A percentile compares a stretch with the other conserved stretches of the same genome.
Evolutionary conservation across 2,113 vertebrate genomes (phyloP).

Genomic region (Condylura cristata): DNA sequence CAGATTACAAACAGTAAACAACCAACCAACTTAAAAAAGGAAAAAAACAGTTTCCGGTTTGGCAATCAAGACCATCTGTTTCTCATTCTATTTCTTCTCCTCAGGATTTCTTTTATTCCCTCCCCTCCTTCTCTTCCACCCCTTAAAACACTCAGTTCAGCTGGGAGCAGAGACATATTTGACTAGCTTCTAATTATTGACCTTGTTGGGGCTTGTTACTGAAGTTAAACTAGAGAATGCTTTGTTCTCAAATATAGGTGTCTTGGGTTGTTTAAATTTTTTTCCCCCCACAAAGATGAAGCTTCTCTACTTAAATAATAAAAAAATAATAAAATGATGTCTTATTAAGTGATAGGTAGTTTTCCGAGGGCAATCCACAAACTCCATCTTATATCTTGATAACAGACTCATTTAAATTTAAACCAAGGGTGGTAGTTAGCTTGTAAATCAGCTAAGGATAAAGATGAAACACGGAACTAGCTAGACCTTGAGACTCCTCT

Average conservation of each 20-base stretch:
- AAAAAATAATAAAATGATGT: neutral
- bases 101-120: slow-evolving; percentile 48
- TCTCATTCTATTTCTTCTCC: slow-evolving; percentile 65
- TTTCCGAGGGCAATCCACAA: neutral
- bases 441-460: neutral
- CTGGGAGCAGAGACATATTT: slow-evolving; percentile 44
- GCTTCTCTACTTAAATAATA: neutral
- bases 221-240: neutral
- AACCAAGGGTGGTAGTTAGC: neutral
- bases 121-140: neutral
- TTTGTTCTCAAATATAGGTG: neutral
- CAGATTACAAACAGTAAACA: slow-evolving; percentile 79
- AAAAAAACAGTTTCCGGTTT: slow-evolving; percentile 74
- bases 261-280: neutral
- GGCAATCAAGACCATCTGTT: slow-evolving; percentile 81
- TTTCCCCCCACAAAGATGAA: neutral
- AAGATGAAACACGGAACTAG: neutral
- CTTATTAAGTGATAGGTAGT: neutral
- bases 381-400: neutral
- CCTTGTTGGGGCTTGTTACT: neutral
- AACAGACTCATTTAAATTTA: neutral
- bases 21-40: slow-evolving; percentile 10
- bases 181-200: slow-evolving; percentile 3
- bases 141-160: neutral
- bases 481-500: neutral